A percentile compares a stretch with the other conserved stretches of the same genome.
Evolutionary conservation across 2,888 invertebrate species (phyloP).

Genomic region (Tanytarsus gracilentus): DNA sequence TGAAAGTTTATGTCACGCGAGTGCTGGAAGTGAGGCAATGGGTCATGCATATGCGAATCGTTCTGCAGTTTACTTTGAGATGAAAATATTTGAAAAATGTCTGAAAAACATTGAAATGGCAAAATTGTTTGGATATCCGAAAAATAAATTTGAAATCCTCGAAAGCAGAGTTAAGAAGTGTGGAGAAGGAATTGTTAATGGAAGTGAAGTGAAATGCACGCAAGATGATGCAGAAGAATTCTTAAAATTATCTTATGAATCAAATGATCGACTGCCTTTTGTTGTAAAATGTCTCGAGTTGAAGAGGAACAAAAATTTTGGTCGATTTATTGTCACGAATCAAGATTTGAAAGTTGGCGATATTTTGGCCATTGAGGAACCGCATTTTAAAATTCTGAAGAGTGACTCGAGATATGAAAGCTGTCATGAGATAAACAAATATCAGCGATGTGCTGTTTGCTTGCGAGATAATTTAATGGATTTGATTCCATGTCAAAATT

Average conservation of each 20-base stretch:
- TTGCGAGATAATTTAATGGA: conserved; percentile 40
- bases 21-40: conserved; percentile 34
- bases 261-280: conserved; percentile 46
- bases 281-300: conserved; percentile 56
- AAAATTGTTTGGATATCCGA: conserved; percentile 51
- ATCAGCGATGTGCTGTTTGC: conserved; percentile 41
- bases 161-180: conserved; percentile 51
- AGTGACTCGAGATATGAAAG: conserved; percentile 66
- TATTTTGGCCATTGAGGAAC: conserved; percentile 14
- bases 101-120: conserved; percentile 59
- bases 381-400: conserved; percentile 63
- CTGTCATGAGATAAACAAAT: conserved; percentile 40
- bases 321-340: conserved; percentile 61
- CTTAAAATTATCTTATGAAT: conserved; percentile 30
- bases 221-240: not conserved
- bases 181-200: conserved; percentile 34
- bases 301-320: conserved; percentile 50
- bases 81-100: conserved; percentile 56
- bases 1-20: conserved; percentile 55
- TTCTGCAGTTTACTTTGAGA: conserved; percentile 60
- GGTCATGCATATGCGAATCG: conserved; percentile 44
- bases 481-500: conserved; percentile 30
- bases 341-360: conserved; percentile 51
- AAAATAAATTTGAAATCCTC: conserved; percentile 47
- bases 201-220: not conserved